Evolutionary conservation across 2,113 vertebrate genomes (phyloP).

Genomic region (Rhabdomys dilectus): DNA sequence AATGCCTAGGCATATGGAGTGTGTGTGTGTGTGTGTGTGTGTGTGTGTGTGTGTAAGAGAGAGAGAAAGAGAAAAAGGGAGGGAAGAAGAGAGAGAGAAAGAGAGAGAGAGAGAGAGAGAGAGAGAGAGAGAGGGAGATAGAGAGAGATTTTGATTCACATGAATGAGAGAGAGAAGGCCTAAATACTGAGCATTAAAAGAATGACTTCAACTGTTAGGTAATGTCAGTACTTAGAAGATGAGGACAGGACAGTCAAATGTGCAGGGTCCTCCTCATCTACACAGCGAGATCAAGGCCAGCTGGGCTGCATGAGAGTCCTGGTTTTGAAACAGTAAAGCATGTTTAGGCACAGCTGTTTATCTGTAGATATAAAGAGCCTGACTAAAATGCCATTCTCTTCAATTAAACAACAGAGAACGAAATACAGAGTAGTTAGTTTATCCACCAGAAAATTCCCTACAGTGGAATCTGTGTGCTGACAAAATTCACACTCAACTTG

Average conservation of each 20-base stretch:
- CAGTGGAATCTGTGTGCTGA: neutral
- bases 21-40: no score
- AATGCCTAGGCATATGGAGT: neutral
- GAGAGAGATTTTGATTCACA: neutral
- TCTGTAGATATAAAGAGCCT: neutral
- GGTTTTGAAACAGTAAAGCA: neutral
- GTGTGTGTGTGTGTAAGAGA: no score
- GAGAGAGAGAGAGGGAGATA: no score
- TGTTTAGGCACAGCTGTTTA: neutral
- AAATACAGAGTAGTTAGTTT: neutral
- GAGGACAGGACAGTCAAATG: neutral
- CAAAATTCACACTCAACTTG: conserved; percentile 32
- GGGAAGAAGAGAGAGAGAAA: no score
- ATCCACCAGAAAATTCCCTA: neutral
- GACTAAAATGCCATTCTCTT: neutral
- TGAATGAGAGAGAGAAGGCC: neutral
- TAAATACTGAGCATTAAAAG: neutral
- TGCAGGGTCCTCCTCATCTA: neutral
- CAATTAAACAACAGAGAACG: neutral
- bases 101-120: no score
- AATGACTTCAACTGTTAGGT: neutral
- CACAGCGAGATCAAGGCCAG: neutral
- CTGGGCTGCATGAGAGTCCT: neutral
- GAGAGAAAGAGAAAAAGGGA: no score
- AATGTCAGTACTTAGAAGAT: neutral